Base-by-base conservation (phyloP, 2,888 invertebrate species). In the Tetropium fuscum region DNA sequence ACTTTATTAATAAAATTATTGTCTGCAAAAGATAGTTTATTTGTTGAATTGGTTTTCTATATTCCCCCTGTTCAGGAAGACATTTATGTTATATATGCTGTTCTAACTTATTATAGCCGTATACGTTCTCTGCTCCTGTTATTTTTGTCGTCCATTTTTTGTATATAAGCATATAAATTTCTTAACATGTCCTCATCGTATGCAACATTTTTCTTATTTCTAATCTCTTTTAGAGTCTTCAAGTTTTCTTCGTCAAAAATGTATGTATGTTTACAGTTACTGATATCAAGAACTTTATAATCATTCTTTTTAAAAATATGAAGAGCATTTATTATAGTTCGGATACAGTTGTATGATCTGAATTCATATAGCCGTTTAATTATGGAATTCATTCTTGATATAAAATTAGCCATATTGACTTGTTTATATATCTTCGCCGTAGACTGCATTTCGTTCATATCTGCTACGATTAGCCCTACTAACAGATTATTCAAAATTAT, bases 401-500 rank as follows among this genome's bases (percentile, higher is more conserved):
- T 66, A 36, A 69, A 74, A 48, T 59, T 65, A 1, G 69, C 66
- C 45, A 66, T 56, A 56, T 70, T 71, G 0, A 71, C 53, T 60
- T 73, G 73, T 18, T 72, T 66, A 15, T 68, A 63, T 1, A 70
- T 30, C 38, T 66, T 69, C 7, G 66, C 63, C 8, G 55, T 62
- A 44, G 64, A 65, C 19, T 72, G 65, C 30, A 74, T 64, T 2
- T 66, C 59, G 20, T 70, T 66, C 69, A 74, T 74, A 51, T 74
- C 74, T 5, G 73, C 67, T 4, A 73, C 74, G 4, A 73, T 70
- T 32, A 74, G 44, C n/a, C 72, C 73, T 1, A 74, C 71, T 22
- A 74, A 49, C 2, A 74, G 40, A 60, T 74, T 74, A 22, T 74
- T 71, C 16, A 74, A 49, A 58, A 74, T 73, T 10, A 74, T 71